Conservation (phyloP, 2,888 invertebrate genomes). For the Drosophila dives region DNA sequence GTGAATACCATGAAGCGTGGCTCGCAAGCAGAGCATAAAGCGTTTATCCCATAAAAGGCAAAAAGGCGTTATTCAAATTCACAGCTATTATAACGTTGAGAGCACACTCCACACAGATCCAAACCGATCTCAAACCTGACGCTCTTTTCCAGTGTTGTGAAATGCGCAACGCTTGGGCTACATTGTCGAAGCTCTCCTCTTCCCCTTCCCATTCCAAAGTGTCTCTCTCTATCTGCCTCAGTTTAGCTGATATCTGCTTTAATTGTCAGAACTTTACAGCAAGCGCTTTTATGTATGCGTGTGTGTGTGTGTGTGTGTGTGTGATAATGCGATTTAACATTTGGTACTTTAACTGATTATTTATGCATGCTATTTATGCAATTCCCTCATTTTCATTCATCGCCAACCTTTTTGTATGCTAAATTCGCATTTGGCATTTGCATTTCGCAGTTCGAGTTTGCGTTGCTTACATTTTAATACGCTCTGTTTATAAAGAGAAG, state of each 20-base stretch:
- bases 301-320: slow-evolving; percentile 15
- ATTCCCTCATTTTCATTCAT: slow-evolving; percentile 68
- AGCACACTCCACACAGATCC: slow-evolving; percentile 22
- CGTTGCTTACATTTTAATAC: background rate
- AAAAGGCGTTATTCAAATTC: slow-evolving; percentile 71
- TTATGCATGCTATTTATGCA: slow-evolving; percentile 72
- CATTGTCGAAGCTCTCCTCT: slow-evolving; percentile 5
- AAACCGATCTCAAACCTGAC: background rate
- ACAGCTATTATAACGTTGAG: slow-evolving; percentile 60
- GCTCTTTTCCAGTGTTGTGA: slow-evolving; percentile 9
- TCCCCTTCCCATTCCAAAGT: background rate
- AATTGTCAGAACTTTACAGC: slow-evolving; percentile 58
- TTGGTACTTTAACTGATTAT: slow-evolving; percentile 65
- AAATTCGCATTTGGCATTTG: slow-evolving; percentile 61
- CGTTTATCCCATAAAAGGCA: slow-evolving; percentile 53
- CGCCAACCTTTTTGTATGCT: slow-evolving; percentile 60
- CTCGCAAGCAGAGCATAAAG: background rate
- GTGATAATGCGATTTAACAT: slow-evolving; percentile 63
- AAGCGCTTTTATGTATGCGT: slow-evolving; percentile 2
- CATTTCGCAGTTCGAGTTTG: slow-evolving; percentile 52
- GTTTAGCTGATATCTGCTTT: slow-evolving; percentile 32
- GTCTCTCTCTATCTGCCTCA: background rate
- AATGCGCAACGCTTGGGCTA: slow-evolving; percentile 41
- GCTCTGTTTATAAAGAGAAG: background rate
- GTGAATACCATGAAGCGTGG: slow-evolving; percentile 6